Base-by-base conservation (phyloP, 2,888 invertebrate species). In the Sthenelais limicola region DNA sequence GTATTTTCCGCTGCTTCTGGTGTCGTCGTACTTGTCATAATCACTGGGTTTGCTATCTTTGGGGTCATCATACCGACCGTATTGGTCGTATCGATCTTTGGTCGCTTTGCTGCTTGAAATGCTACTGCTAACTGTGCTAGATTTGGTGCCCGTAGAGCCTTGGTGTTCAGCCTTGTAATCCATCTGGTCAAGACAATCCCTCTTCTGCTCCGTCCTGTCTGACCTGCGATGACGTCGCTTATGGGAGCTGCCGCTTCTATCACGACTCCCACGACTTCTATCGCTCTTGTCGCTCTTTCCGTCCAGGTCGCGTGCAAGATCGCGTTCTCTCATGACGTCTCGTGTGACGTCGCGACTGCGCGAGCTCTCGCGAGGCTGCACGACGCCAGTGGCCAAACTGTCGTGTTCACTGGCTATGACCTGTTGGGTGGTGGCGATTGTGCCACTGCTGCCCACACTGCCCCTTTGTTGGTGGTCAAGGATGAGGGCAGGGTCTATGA, bases 281-380 rank as follows among this genome's bases (percentile, higher is more conserved):
- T 56, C 56, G 21, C 56, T 56, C 32, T 56, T 56, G 33, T 56
- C 56, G 30, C 56, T 56, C 56, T 56, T 56, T 3, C 56, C 56
- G 33, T 56, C 56, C 56, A 56, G 32, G 12, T 56, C 56, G 30
- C 56, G 28, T 21, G 56, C 5, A 5, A 56, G 33, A 28, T 56
- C 56, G 18, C 56, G 56, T 32, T 56, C 56, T n/a, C 56, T 28
- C 3, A 3, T 21, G 15, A 32, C n/a, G 15, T 56, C 56, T 32
- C 56, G 28, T 26, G 43, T 12, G 9, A 43, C 43, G 12, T 43
- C 43, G 18, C 43, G 9, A n/a, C n/a, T n/a, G n/a, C n/a, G 7
- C 32, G 15, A 32, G 32, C 5, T 56, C 56, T 32, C 56, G 28
- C 49, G 43, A 43, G 9, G 18, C 43, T 18, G 9, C 43, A 43